Base-by-base conservation (phyloP, 2,797 vertebrate genomes). In the Allochrocebus solatus region DNA sequence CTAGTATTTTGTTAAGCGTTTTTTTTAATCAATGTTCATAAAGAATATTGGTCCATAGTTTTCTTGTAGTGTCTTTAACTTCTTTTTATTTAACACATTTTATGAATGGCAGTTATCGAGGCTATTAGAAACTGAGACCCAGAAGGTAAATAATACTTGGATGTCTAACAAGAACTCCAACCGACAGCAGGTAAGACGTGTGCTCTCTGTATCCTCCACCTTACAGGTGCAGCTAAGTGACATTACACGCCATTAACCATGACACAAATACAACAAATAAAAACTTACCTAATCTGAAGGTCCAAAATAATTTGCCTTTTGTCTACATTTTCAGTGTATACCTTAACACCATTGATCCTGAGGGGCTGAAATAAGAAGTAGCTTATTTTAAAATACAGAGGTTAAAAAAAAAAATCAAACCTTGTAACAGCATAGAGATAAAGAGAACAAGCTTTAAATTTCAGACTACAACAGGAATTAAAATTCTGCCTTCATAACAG, bases 301-400 rank as follows among this genome's bases (percentile, higher is more conserved):
- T 99, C 99, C 99, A 99, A 99, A 98, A 99, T 99, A 89, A 99
- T 99, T 98, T 99, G 99, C 89, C 99, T 99, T 98, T 99, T 99
- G 98, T 99, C 99, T 98, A 99, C 99, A 30, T 99, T 99, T 99
- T 99, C 99, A 12, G 99, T 99, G 98, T 99, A 99, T 33, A 99
- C 99, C 96, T 99, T 99, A 16, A 99, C 99, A 95, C 99, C 99
- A 94, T 99, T 99, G 91, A 99, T 99, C 97, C 99, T 99, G 84
- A 99, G 98, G 26, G 99, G 99, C 99, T 99, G 98, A 97, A 98
- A 98, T 4, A 91, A 96, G 46, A 96, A 89, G 55, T 3, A 70
- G 48, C 28, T 95, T 74, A 21, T 67, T 94, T 95, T 84, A 92
- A 93, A 93, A 96, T 33, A 14, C 10, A 10, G 17, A 22, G 12